These are phyloP conservation scores for Nothobranchius furzeri DNA, from an alignment of 2,113 vertebrate species.

Conservation along the genomic window DNA sequence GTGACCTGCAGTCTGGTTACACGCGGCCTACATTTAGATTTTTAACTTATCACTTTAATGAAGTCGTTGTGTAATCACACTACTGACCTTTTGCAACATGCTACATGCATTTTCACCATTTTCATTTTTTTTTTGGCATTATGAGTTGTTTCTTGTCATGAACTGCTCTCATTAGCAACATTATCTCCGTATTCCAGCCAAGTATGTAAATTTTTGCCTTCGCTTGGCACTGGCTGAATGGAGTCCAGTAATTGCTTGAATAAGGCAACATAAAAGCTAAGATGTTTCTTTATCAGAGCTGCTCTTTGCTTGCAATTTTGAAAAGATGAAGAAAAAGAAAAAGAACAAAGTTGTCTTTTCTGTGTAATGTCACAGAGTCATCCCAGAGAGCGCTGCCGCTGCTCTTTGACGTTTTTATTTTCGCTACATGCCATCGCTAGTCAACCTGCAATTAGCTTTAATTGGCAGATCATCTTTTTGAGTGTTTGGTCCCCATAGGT, in stretches of 20 bases:
- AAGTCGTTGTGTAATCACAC: slow-evolving; percentile 37
- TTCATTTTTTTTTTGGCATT: slow-evolving; percentile 48
- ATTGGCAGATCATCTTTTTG: slow-evolving; percentile 31
- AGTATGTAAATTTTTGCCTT: slow-evolving; percentile 61
- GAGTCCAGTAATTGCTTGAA: slow-evolving; percentile 57
- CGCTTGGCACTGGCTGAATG: slow-evolving; percentile 59
- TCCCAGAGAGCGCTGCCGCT: slow-evolving; percentile 21
- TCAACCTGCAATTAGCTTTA: slow-evolving; percentile 19
- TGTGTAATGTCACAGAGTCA: not conserved
- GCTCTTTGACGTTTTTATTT: slow-evolving; percentile 35
- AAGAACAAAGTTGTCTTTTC: not conserved
- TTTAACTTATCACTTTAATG: slow-evolving; percentile 18
- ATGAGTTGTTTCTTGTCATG: slow-evolving; percentile 61
- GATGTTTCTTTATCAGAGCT: slow-evolving; percentile 42
- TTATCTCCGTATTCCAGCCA: slow-evolving; percentile 56
- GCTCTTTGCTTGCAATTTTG: slow-evolving; percentile 22
- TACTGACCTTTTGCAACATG: slow-evolving; percentile 32
- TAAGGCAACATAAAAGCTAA: slow-evolving; percentile 54
- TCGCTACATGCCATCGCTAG: slow-evolving; percentile 29
- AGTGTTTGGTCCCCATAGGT: slow-evolving; percentile 1
- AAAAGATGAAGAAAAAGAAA: not conserved
- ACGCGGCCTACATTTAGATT: not conserved
- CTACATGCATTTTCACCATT: slow-evolving; percentile 33
- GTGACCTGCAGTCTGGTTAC: slow-evolving; percentile 22
- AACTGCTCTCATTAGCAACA: slow-evolving; percentile 64